Base-by-base conservation (phyloP, 2,797 vertebrate genomes). In the Manis javanica region DNA sequence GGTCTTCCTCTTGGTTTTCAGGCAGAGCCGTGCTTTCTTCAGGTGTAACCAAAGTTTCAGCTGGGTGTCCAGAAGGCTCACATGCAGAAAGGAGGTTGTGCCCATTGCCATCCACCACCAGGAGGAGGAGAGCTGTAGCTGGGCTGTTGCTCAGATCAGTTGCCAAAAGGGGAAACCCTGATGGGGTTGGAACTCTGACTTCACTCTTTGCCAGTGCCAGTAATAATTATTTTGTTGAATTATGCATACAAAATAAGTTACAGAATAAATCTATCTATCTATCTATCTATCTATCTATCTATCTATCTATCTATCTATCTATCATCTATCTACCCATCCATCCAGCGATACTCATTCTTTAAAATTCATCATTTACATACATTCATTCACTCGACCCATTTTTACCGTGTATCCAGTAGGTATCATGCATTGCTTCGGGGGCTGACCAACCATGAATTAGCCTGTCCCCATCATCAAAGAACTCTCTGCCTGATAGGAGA, bases 1-100 rank as follows among this genome's bases (percentile, higher is more conserved):
- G 97, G 15, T 99, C 99, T 68, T 99, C 99, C 69, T 99, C 99
- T 66, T 72, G 95, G 0, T 98, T 98, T 88, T 99, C 98, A 55
- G 98, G 85, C 61, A 98, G 96, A 95, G 98, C 95, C 89, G 59
- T 83, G 74, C 51, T 87, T 97, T 99, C 99, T 98, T 99, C n/a
- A 57, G 77, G 55, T 15, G 8, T 12, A 74, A 16, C 26, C n/a
- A 16, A 78, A 34, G 34, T 34, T 86, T 74, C 63, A 91, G 82
- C 66, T 37, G 39, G 23, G 59, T 15, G 7, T 46, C 49, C 34
- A 55, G 82, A 11, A 1, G 7, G 77, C 61, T 82, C 37, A 5
- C 0, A 0, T 0, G 13, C n/a, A 85, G 51, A 26, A 4, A 37
- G 61, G 46, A 75, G 3, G 11, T 31, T 34, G 24, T 19, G 59